Conservation (phyloP, 2,888 invertebrate genomes). For the Thera obeliscata region DNA sequence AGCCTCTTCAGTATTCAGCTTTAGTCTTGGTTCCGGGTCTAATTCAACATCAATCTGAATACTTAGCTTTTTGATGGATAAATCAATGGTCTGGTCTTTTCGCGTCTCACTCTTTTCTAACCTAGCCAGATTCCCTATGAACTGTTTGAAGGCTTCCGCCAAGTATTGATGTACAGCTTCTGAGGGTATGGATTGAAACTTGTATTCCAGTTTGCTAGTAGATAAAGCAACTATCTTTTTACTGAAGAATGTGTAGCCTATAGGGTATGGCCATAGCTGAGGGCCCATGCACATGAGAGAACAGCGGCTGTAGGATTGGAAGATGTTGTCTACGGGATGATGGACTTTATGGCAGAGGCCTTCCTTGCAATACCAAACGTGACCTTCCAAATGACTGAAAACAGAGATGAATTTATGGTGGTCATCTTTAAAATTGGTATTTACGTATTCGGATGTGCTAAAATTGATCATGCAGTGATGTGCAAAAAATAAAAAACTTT, state of each 20-base stretch:
- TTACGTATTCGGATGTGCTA: no score
- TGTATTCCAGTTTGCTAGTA: conserved; percentile 81
- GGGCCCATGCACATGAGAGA: conserved; percentile 88
- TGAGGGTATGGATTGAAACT: conserved; percentile 67
- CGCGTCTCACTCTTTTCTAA: conserved; percentile 67
- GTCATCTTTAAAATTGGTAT: no score
- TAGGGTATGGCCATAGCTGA: conserved; percentile 91
- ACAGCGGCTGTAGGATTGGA: conserved; percentile 86
- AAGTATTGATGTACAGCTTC: conserved; percentile 57
- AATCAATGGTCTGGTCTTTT: conserved; percentile 46
- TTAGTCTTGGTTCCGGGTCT: conserved; percentile 83
- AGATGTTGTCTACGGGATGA: conserved; percentile 46
- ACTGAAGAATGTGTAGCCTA: conserved; percentile 86
- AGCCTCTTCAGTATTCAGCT: conserved; percentile 88
- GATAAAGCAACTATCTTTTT: conserved; percentile 83
- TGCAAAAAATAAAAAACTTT: no score
- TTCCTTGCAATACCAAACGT: conserved; percentile 57
- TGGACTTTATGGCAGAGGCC: conserved; percentile 60
- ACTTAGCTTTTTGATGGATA: conserved; percentile 58
- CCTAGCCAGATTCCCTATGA: conserved; percentile 74
- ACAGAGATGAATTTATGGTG: no score
- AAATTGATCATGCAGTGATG: no score
- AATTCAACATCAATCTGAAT: conserved; percentile 81
- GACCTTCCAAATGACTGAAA: conserved; percentile 34
- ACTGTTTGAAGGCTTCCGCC: conserved; percentile 77